phyloP scores from a whole-genome alignment of 1,140 invertebrate species.

The Oryctes rhinoceros region DNA sequence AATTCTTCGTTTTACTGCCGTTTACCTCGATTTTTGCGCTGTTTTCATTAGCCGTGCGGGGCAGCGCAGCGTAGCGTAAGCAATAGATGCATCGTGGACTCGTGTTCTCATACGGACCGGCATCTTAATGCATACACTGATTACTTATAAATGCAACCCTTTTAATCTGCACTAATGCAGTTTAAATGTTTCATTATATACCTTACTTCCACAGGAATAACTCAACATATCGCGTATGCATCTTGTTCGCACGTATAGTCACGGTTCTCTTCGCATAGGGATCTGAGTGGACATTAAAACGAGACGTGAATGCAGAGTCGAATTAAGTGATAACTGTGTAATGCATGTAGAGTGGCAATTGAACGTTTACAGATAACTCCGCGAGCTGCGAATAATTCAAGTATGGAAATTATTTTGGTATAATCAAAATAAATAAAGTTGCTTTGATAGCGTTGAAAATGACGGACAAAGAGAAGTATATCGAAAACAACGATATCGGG shows the following conservation, averaged over 20 bases:
- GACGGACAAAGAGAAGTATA: no score
- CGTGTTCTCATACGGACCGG: neutral
- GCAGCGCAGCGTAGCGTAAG: neutral
- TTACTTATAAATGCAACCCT: conserved; percentile 30
- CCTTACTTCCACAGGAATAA: neutral
- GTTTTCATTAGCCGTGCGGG: neutral
- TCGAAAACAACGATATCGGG: no score
- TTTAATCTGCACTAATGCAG: conserved; percentile 19
- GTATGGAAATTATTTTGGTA: no score
- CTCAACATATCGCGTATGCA: neutral
- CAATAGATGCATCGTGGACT: neutral
- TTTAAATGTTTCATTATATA: conserved; percentile 29
- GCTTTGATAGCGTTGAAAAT: no score
- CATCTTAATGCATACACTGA: conserved; percentile 13
- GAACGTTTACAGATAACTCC: no score
- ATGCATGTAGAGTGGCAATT: no score
- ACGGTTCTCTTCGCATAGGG: neutral
- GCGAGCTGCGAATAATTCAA: no score
- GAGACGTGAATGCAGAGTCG: neutral
- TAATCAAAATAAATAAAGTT: no score
- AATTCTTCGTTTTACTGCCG: neutral
- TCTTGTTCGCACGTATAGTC: neutral
- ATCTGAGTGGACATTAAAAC: neutral
- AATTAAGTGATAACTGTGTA: neutral
- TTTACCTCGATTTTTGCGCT: neutral